Evolutionary conservation across 2,113 vertebrate genomes (phyloP).

Genomic region (Malurus elegans): DNA sequence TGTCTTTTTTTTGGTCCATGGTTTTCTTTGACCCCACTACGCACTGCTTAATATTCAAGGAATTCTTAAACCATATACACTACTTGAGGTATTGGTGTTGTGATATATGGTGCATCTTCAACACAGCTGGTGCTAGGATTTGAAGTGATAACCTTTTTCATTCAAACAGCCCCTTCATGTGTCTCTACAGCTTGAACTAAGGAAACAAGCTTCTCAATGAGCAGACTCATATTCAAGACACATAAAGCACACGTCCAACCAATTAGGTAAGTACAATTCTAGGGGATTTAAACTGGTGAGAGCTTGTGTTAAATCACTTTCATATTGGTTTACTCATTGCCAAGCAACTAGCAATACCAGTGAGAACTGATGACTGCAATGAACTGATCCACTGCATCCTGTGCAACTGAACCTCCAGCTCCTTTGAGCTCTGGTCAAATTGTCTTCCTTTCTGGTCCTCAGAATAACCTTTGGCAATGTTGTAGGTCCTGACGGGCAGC

Average conservation of each 20-base stretch:
- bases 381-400: neutral
- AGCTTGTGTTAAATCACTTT: neutral
- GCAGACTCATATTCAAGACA: neutral
- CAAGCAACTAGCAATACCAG: neutral
- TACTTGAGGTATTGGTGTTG: neutral
- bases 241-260: neutral
- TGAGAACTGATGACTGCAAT: neutral
- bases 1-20: neutral
- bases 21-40: neutral
- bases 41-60: neutral
- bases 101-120: neutral
- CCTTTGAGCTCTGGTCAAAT: neutral
- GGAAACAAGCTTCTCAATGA: neutral
- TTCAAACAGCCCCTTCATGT: neutral
- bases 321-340: neutral
- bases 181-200: neutral
- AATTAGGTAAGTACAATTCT: neutral
- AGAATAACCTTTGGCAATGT: neutral
- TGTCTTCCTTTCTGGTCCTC: neutral
- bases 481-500: neutral
- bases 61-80: neutral
- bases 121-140: neutral
- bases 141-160: neutral
- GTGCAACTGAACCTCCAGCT: neutral
- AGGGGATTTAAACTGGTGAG: neutral